Base-by-base conservation (phyloP, 2,888 invertebrate species). In the Pseudococcus viburni region DNA sequence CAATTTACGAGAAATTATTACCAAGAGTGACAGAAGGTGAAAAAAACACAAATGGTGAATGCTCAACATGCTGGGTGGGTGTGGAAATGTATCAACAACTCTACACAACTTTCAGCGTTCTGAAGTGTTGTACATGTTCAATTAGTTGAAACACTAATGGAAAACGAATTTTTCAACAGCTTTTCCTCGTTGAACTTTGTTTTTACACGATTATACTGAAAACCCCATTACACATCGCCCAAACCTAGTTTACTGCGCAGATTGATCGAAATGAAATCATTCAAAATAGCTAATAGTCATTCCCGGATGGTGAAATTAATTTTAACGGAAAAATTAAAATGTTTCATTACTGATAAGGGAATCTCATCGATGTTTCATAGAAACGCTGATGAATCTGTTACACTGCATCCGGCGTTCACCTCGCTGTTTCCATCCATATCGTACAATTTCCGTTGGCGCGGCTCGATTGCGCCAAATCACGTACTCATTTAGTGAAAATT, bases 191-290 rank as follows among this genome's bases (percentile, higher is more conserved):
- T 6, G 9, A 42, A 42, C 42, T 42, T 42, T 9, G 42, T 42
- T 42, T 9, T 5, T 42, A 42, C 9, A 42, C 42, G 9, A 42
- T 42, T 42, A 8, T 42, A 39, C 3, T 42, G 8, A 5, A 42
- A 42, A 7, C 6, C 6, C 42, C 9, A 42, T 39, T 6, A 39
- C 39, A 39, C 55, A n/a, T n/a, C 12, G 12, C 15, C 22, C 15
- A 26, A 73, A 33, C 17, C 0, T 33, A 73, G 9, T 22, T 22
- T 64, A 22, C 33, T 73, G 73, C 33, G 73, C 15, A 26, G 68
- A 68, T 68, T 11, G n/a, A n/a, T n/a, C n/a, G n/a, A 68, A 68
- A 73, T 33, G 26, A 73, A 64, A 73, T 73, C 39, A 73, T 33
- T 73, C 4, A 33, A 73, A 73, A 73, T 33, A 73, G 12, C 4